These are phyloP conservation scores for Melipona beecheii DNA, from an alignment of 2,888 invertebrate genomes.

Conservation along the genomic window DNA sequence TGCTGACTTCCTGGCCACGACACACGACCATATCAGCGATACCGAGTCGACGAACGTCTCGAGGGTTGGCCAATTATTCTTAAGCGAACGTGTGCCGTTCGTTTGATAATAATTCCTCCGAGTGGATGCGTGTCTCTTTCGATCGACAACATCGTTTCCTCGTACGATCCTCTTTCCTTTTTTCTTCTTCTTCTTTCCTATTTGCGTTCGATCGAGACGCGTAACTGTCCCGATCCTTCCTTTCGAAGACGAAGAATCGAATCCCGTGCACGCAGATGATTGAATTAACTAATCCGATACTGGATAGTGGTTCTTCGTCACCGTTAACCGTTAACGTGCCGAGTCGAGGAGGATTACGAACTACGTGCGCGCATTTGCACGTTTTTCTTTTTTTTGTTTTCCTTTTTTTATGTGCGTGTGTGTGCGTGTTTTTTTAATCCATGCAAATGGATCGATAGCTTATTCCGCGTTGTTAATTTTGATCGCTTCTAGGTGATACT, in stretches of 20 bases:
- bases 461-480: conserved; percentile 20
- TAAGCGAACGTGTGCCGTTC: conserved; percentile 60
- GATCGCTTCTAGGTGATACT: background rate
- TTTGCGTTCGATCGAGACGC: conserved; percentile 24
- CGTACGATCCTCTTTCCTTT: background rate
- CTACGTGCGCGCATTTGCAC: background rate
- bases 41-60: conserved; percentile 26
- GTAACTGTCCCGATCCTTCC: conserved; percentile 75
- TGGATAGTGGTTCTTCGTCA: conserved; percentile 52
- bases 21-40: conserved; percentile 50
- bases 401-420: too few relatives aligned
- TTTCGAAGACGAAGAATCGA: conserved; percentile 59
- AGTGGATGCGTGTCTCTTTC: conserved; percentile 29
- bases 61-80: conserved; percentile 74
- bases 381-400: background rate
- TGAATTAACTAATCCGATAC: conserved; percentile 76
- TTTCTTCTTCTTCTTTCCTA: background rate
- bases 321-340: conserved; percentile 61
- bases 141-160: conserved; percentile 10
- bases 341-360: conserved; percentile 50
- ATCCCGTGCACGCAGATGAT: conserved; percentile 74
- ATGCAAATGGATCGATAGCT: conserved; percentile 34
- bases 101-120: conserved; percentile 59
- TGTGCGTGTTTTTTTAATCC: conserved; percentile 4
- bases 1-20: conserved; percentile 44